Conservation (phyloP, 2,888 invertebrate genomes). For the Pandemis corylana region DNA sequence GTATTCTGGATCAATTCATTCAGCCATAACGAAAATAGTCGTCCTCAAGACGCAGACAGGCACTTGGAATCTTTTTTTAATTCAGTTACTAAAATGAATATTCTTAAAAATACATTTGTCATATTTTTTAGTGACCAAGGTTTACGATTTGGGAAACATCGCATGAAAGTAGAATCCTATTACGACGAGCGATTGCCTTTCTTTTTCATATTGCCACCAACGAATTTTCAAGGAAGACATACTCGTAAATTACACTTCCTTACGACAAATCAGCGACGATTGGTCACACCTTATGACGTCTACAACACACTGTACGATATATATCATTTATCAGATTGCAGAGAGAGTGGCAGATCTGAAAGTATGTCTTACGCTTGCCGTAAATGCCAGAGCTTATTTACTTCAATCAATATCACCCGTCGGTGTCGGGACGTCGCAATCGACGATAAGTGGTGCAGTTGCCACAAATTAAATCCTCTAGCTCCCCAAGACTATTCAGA, state of each 20-base stretch:
- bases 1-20: constrained; percentile 92
- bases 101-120: constrained; percentile 87
- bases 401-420: constrained; percentile 82
- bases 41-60: constrained; percentile 87
- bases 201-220: constrained; percentile 88
- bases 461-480: constrained; percentile 80
- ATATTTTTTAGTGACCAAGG: constrained; percentile 93
- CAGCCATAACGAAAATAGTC: constrained; percentile 89
- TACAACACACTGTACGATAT: constrained; percentile 88
- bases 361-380: constrained; percentile 80
- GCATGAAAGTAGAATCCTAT: constrained; percentile 89
- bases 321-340: constrained; percentile 52
- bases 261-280: constrained; percentile 85
- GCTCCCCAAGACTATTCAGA: constrained; percentile 68
- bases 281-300: constrained; percentile 91
- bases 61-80: constrained; percentile 85
- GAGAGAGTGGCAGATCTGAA: constrained; percentile 60
- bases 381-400: constrained; percentile 86
- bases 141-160: constrained; percentile 89
- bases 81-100: constrained; percentile 84
- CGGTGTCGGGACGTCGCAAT: constrained; percentile 88
- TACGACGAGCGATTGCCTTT: constrained; percentile 92
- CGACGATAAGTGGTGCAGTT: constrained; percentile 90
- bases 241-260: constrained; percentile 77
- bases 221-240: constrained; percentile 82